Evolutionary conservation across 2,797 vertebrate species (phyloP).

Genomic region (Intellagama lesueurii): DNA sequence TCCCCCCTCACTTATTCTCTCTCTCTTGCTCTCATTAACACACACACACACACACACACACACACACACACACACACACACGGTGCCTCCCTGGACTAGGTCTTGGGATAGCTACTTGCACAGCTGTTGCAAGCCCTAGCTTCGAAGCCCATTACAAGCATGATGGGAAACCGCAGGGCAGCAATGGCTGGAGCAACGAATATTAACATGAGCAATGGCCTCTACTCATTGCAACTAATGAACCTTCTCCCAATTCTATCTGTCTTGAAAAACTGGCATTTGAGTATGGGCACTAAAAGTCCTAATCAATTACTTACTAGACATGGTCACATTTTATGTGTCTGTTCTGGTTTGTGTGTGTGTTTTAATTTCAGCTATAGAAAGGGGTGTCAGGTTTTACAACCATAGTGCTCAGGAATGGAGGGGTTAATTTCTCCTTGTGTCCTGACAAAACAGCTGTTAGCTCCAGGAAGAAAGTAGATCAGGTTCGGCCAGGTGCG

Average conservation of each 20-base stretch:
- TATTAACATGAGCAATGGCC: background rate
- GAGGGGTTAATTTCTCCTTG: background rate
- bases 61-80: background rate
- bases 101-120: background rate
- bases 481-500: background rate
- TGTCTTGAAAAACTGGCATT: background rate
- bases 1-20: too few species aligned
- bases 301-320: background rate
- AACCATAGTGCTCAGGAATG: background rate
- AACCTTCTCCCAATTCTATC: background rate
- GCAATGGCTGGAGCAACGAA: background rate
- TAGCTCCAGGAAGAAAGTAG: background rate
- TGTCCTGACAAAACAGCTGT: background rate
- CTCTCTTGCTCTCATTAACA: too few species aligned
- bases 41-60: too few species aligned
- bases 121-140: background rate
- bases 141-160: background rate
- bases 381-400: background rate
- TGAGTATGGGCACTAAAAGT: background rate
- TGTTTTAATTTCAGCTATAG: background rate
- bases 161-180: background rate
- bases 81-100: background rate
- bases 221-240: background rate
- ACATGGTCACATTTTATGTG: too few species aligned
- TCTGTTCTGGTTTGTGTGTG: background rate